A percentile compares a stretch with the other conserved stretches of the same genome.
Conservation (phyloP, 2,797 vertebrate genomes). For the Euthynnus affinis region DNA sequence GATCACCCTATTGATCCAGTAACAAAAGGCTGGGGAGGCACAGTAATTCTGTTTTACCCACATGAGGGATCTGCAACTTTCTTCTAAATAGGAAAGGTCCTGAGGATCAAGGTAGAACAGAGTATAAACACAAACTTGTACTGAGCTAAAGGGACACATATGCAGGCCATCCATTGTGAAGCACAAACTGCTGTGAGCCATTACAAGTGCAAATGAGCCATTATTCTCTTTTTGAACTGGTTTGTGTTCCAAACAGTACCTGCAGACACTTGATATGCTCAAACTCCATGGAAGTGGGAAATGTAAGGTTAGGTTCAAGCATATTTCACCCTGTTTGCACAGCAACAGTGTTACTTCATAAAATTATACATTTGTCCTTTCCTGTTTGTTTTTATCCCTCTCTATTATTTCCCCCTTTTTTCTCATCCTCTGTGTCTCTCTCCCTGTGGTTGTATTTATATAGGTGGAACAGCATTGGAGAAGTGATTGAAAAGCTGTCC, state of each 20-base stretch:
- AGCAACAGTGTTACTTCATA: constrained; percentile 51
- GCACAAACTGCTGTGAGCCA: constrained; percentile 60
- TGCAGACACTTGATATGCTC: constrained; percentile 50
- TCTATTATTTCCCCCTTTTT: constrained; percentile 56
- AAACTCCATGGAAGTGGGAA: constrained; percentile 31
- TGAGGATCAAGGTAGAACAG: constrained; percentile 58
- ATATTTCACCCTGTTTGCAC: constrained; percentile 59
- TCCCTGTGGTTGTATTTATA: constrained; percentile 84
- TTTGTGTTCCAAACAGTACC: constrained; percentile 42
- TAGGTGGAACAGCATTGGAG: constrained; percentile 86
- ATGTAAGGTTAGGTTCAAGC: constrained; percentile 34
- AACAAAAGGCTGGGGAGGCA: constrained; percentile 51
- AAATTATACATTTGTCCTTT: constrained; percentile 73
- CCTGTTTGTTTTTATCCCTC: constrained; percentile 67
- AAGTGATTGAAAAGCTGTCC: constrained; percentile 90
- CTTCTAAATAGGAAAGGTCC: constrained; percentile 61
- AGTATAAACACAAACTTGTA: constrained; percentile 50
- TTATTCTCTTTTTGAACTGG: constrained; percentile 61
- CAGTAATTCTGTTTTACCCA: constrained; percentile 69
- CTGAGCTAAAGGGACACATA: constrained; percentile 48
- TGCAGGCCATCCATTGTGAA: constrained; percentile 60
- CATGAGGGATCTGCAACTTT: constrained; percentile 73
- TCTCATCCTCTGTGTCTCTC: constrained; percentile 42
- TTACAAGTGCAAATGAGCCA: constrained; percentile 72
- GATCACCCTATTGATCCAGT: constrained; percentile 81